Conservation (phyloP, 2,113 vertebrate genomes). For the Podarcis raffonei region DNA sequence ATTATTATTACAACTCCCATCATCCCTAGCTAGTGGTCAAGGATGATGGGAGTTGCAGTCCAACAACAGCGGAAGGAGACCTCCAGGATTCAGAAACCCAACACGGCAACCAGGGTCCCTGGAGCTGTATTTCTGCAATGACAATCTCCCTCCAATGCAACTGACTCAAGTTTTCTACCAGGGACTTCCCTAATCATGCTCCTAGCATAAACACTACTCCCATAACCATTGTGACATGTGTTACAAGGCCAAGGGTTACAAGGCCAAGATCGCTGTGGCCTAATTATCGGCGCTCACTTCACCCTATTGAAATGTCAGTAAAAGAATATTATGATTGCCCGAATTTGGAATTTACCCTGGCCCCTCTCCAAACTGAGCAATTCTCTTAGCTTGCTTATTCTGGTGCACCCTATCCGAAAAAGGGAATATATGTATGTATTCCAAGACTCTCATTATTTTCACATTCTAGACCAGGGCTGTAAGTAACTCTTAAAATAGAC, state of each 20-base stretch:
- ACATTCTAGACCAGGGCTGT: neutral
- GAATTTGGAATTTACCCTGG: neutral
- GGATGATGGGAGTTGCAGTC: no score
- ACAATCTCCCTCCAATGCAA: neutral
- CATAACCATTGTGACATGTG: neutral
- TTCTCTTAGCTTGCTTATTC: neutral
- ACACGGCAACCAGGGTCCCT: neutral
- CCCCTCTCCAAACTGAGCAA: neutral
- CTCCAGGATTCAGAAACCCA: neutral
- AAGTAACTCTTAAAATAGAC: neutral
- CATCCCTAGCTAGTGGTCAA: no score
- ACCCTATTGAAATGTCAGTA: slow-evolving; percentile 1
- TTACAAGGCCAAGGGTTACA: neutral
- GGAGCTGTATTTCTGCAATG: neutral
- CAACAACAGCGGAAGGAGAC: no score
- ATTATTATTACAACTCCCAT: no score
- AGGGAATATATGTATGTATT: neutral
- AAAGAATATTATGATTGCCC: neutral
- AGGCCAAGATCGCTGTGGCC: neutral
- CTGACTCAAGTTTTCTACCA: neutral
- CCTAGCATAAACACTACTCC: neutral
- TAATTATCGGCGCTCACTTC: neutral
- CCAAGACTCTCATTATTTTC: neutral
- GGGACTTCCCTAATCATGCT: neutral
- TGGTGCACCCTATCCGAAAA: neutral